Evolutionary conservation across 1,140 invertebrate genomes (phyloP).

Genomic region (Batillaria attramentaria): DNA sequence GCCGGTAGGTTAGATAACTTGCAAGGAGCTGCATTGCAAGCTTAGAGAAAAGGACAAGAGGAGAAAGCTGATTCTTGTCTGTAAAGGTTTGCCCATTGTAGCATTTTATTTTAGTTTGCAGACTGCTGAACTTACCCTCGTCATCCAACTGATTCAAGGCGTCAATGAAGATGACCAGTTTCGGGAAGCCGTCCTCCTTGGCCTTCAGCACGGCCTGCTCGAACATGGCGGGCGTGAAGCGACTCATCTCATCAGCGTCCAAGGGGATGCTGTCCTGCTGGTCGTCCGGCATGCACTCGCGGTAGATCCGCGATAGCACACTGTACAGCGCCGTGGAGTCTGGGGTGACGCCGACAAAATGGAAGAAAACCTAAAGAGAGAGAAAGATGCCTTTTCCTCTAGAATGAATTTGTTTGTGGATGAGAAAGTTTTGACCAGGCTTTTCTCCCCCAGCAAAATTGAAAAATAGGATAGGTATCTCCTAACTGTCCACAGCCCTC

Average conservation of each 20-base stretch:
- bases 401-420: not conserved
- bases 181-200: slow-evolving; percentile 28
- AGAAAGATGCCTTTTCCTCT: not conserved
- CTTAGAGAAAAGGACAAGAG: too few species aligned
- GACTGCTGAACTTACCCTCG: slow-evolving; percentile 37
- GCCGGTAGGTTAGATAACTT: too few species aligned
- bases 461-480: too few species aligned
- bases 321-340: slow-evolving; percentile 48
- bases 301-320: slow-evolving; percentile 42
- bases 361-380: slow-evolving; percentile 45
- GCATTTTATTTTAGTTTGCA: too few species aligned
- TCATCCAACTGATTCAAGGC: slow-evolving; percentile 61
- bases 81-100: too few species aligned
- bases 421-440: too few species aligned
- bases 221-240: slow-evolving; percentile 46
- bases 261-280: slow-evolving; percentile 42
- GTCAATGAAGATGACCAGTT: slow-evolving; percentile 50
- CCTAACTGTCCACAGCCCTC: not conserved
- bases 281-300: slow-evolving; percentile 42
- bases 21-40: too few species aligned
- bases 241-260: slow-evolving; percentile 45
- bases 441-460: too few species aligned
- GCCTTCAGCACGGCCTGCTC: slow-evolving; percentile 28
- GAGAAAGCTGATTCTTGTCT: too few species aligned
- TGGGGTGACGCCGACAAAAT: slow-evolving; percentile 55